A percentile compares a stretch with the other conserved stretches of the same genome.
Evolutionary conservation across 1,140 invertebrate genomes (phyloP).

Genomic region (Drosophila gunungcola): DNA sequence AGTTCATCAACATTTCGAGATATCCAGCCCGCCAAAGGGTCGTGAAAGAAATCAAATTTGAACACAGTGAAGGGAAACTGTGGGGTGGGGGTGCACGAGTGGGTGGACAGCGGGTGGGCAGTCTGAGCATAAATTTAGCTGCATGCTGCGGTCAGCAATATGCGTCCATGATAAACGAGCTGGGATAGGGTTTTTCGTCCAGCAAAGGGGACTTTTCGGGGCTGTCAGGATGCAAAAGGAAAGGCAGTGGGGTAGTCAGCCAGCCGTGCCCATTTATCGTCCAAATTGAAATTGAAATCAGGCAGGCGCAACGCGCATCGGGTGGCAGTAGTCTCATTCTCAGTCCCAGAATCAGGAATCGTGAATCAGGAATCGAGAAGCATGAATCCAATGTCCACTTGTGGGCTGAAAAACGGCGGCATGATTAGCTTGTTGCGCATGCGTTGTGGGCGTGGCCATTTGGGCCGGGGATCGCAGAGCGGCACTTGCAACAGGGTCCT

Average conservation of each 20-base stretch:
- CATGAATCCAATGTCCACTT: conserved; percentile 23
- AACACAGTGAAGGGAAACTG: conserved; percentile 1
- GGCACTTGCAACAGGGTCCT: conserved; percentile 28
- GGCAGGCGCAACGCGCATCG: conserved; percentile 42
- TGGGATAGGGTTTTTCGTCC: conserved; percentile 19
- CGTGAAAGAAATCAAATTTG: conserved; percentile 21
- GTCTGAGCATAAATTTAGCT: conserved; percentile 60
- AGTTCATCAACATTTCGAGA: background rate
- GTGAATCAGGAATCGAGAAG: background rate
- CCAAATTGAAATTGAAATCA: conserved; percentile 71
- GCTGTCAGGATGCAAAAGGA: background rate
- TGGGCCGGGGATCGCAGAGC: background rate
- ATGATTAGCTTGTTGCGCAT: conserved; percentile 68
- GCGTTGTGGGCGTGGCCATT: conserved; percentile 62
- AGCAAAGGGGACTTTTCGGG: background rate
- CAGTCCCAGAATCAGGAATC: background rate
- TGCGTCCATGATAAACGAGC: conserved; percentile 65
- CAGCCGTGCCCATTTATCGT: conserved; percentile 52
- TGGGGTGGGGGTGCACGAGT: background rate
- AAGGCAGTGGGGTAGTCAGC: conserved; percentile 2
- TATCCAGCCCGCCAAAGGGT: background rate
- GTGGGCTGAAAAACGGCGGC: conserved; percentile 8
- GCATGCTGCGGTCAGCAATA: conserved; percentile 67
- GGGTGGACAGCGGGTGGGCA: conserved; percentile 10
- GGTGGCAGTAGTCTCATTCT: background rate